Conservation (phyloP, 2,797 vertebrate species). For the Sebastes alutus region DNA sequence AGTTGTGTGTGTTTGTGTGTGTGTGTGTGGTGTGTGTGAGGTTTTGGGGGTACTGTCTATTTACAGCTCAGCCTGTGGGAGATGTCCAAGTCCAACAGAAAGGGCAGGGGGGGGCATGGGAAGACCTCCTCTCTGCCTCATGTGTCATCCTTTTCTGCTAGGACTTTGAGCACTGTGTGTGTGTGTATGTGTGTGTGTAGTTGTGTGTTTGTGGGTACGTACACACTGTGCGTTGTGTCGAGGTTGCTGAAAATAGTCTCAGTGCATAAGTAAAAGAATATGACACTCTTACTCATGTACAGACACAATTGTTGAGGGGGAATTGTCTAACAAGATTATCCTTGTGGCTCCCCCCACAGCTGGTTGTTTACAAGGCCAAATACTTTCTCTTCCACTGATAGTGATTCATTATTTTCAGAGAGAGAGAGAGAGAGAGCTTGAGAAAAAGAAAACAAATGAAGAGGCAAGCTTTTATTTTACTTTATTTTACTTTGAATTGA, state of each 20-base stretch:
- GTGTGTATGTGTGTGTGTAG: slow-evolving; percentile 9
- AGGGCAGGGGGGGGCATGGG: slow-evolving; percentile 83
- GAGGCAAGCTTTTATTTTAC: slow-evolving; percentile 13
- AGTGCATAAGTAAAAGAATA: slow-evolving; percentile 46
- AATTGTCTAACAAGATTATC: slow-evolving; percentile 54
- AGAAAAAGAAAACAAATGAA: neutral
- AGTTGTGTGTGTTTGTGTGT: slow-evolving; percentile 28
- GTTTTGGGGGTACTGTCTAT: slow-evolving; percentile 78
- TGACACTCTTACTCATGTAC: slow-evolving; percentile 42
- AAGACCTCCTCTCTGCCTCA: slow-evolving; percentile 77
- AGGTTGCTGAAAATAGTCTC: slow-evolving; percentile 47
- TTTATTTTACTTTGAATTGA: slow-evolving; percentile 24
- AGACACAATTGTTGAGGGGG: slow-evolving; percentile 27
- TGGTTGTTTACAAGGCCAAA: slow-evolving; percentile 45
- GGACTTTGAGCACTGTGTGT: slow-evolving; percentile 48
- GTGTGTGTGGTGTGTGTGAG: slow-evolving; percentile 41
- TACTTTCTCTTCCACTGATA: slow-evolving; percentile 33
- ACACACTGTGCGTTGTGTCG: slow-evolving; percentile 31
- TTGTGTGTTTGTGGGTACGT: neutral
- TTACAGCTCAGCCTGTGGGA: slow-evolving; percentile 83
- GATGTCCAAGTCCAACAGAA: slow-evolving; percentile 76
- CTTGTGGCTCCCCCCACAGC: slow-evolving; percentile 32
- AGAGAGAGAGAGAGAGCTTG: neutral
- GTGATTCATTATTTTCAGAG: slow-evolving; percentile 37
- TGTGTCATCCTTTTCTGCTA: slow-evolving; percentile 69